Base-by-base conservation (phyloP, 2,888 invertebrate species). In the Lamproptera curius region DNA sequence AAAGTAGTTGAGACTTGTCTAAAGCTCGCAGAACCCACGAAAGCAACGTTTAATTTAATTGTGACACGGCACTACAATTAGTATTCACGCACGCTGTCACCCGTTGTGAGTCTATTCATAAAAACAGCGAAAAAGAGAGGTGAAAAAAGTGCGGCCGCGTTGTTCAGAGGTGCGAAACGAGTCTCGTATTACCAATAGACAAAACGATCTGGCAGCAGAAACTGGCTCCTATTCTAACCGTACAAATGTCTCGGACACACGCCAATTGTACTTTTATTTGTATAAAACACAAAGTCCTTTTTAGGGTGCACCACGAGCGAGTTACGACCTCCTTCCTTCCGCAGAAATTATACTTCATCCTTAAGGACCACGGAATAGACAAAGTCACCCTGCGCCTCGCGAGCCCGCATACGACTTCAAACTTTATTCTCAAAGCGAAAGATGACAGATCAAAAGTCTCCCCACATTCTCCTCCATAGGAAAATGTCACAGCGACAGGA, bases 151-250 rank as follows among this genome's bases (percentile, higher is more conserved):
- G 71, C 72, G 76, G 71, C 68, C 65, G 75, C 72, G 67, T 82
- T 80, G 75, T 84, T 82, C 69, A 62, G 76, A 83, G 82, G 85
- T 78, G 84, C 76, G 76, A 85, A 83, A 74, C 70, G 67, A 75
- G 76, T 78, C 75, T 85, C 81, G 67, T 78, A 80, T 85, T 85
- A 83, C 84, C 74, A 73, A 83, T 80, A 81, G 76, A 81, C 77
- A 77, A 79, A 80, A 76, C 74, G 70, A 73, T 67, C 70, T 65
- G 61, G 70, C 69, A 62, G 60, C 63, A 54, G 64, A 67, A 72
- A 70, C 67, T 63, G 62, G 52, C 47, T 31, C 50, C 51, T 46
- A 42, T 46, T 42, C 38, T 46, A 50, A 44, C 36, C 28, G 15
- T 44, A 73, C 63, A 63, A 61, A 53, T 56, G 51, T 38, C 37